A percentile compares a stretch with the other conserved stretches of the same genome.
Conservation (phyloP, 2,797 vertebrate genomes). For the Gila robusta region DNA sequence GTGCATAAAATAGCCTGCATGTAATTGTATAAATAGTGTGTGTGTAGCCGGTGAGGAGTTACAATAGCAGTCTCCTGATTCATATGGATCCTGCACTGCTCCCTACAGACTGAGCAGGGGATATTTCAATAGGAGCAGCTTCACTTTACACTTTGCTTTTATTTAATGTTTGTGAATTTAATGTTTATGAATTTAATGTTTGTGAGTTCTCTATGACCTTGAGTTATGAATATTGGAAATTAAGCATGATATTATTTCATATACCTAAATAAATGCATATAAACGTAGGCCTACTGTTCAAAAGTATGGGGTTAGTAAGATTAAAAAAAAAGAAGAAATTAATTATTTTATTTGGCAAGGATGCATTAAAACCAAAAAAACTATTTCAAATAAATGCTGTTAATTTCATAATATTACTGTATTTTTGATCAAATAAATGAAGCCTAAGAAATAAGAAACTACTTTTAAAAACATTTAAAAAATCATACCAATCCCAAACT, state of each 20-base stretch:
- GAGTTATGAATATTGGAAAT: not conserved
- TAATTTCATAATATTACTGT: not conserved
- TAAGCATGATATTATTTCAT: not conserved
- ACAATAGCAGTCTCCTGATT: not conserved
- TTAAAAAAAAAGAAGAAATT: not conserved
- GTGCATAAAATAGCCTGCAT: not conserved
- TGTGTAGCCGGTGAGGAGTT: not conserved
- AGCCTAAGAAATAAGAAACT: not conserved
- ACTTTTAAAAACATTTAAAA: not conserved
- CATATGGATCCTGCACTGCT: not conserved
- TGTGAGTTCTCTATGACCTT: not conserved
- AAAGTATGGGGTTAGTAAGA: not conserved
- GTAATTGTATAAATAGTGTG: not conserved
- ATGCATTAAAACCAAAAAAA: not conserved
- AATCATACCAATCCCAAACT: not conserved
- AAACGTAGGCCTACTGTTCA: not conserved
- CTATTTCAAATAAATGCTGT: not conserved
- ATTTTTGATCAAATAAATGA: not conserved
- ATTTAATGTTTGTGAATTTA: not conserved
- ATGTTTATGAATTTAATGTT: not conserved
- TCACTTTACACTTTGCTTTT: not conserved
- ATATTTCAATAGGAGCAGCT: slow-evolving; percentile 7
- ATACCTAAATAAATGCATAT: not conserved
- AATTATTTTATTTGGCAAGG: not conserved
- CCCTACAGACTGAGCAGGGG: not conserved